A percentile compares a stretch with the other conserved stretches of the same genome.
These are phyloP conservation scores for Haemorhous mexicanus DNA, from an alignment of 2,113 vertebrate genomes.

Conservation along the genomic window DNA sequence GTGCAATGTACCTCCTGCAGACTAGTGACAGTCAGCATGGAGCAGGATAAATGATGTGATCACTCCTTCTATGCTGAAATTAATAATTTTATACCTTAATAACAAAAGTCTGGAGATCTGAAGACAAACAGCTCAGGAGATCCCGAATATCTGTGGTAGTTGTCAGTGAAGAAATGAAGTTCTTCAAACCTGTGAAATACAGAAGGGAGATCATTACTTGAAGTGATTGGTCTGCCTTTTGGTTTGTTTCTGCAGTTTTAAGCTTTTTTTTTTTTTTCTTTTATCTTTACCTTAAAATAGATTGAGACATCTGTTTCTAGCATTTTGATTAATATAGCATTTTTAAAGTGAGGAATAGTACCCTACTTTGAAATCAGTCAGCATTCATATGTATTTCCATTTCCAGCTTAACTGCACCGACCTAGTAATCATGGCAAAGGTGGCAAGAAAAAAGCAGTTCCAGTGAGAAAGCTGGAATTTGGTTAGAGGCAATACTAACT, in stretches of 20 bases:
- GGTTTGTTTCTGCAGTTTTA: not conserved
- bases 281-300: not conserved
- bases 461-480: not conserved
- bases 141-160: conserved; percentile 54
- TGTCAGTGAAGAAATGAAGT: conserved; percentile 60
- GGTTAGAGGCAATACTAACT: not conserved
- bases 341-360: not conserved
- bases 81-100: conserved; percentile 67
- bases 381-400: not conserved
- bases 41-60: not conserved
- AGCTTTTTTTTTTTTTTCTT: not conserved
- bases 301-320: not conserved
- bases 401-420: not conserved
- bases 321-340: not conserved
- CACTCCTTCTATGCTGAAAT: not conserved
- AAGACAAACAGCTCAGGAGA: conserved; percentile 67
- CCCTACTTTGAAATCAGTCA: not conserved
- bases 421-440: not conserved
- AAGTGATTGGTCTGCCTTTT: not conserved
- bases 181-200: conserved; percentile 58
- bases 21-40: not conserved
- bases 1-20: not conserved
- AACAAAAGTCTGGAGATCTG: conserved; percentile 65
- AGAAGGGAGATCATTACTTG: not conserved
- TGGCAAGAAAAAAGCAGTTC: not conserved